A percentile compares a stretch with the other conserved stretches of the same genome.
phyloP scores from a whole-genome alignment of 2,888 invertebrate genomes.

The Papilio elwesi region DNA sequence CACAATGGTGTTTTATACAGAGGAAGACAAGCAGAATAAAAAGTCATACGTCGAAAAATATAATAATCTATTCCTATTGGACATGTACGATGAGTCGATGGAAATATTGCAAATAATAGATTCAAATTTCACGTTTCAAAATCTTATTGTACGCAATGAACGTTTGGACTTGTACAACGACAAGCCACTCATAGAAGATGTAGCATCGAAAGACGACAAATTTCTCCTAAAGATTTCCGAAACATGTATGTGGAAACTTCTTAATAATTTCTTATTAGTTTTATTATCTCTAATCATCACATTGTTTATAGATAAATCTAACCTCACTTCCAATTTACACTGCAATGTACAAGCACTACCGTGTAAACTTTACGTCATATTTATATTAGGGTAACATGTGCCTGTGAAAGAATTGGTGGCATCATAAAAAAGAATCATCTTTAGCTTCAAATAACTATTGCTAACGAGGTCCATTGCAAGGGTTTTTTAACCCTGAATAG shows the following conservation, averaged over 20 bases:
- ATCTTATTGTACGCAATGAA: constrained; percentile 34
- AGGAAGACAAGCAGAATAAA: neutral
- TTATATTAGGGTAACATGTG: too few relatives aligned
- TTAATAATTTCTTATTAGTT: neutral
- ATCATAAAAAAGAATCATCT: too few relatives aligned
- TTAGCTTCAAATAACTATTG: too few relatives aligned
- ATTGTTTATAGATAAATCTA: too few relatives aligned
- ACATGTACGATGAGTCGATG: constrained; percentile 8
- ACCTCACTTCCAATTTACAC: too few relatives aligned
- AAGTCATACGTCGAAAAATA: neutral
- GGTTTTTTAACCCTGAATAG: too few relatives aligned
- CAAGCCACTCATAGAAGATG: constrained; percentile 33
- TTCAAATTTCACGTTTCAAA: constrained; percentile 5
- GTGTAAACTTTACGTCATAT: too few relatives aligned
- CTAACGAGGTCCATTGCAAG: too few relatives aligned
- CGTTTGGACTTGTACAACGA: constrained; percentile 23
- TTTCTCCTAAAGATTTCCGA: constrained; percentile 21
- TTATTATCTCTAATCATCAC: neutral
- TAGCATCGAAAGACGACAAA: neutral
- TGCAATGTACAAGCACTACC: too few relatives aligned
- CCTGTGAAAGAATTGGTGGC: too few relatives aligned
- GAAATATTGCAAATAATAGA: constrained; percentile 14
- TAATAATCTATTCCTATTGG: constrained; percentile 1
- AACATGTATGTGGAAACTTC: constrained; percentile 1
- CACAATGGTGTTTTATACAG: constrained; percentile 2